phyloP scores from a whole-genome alignment of 2,113 vertebrate genomes.

The Numenius arquata region DNA sequence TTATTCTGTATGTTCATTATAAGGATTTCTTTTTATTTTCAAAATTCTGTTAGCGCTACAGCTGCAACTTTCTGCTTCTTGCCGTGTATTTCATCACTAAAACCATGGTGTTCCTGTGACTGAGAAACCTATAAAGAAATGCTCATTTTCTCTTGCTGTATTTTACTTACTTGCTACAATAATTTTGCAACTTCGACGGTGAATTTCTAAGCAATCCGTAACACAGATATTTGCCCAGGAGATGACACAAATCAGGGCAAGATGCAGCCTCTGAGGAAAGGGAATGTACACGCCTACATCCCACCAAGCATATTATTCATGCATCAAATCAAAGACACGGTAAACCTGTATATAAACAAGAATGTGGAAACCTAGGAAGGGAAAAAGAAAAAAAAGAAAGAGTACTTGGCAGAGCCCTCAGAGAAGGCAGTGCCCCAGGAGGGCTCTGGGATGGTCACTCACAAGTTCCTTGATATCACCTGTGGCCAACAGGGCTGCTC shows the following conservation, averaged over 20 bases:
- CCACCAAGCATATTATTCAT: neutral
- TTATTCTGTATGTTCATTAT: neutral
- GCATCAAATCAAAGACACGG: neutral
- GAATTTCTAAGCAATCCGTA: neutral
- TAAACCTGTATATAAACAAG: neutral
- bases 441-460: neutral
- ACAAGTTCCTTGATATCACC: neutral
- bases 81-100: neutral
- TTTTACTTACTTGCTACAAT: neutral
- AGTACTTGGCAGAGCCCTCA: neutral
- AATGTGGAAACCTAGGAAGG: neutral
- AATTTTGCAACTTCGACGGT: neutral
- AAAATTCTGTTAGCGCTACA: neutral
- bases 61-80: neutral
- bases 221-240: neutral
- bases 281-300: neutral
- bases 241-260: neutral
- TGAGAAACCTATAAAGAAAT: neutral
- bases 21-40: neutral
- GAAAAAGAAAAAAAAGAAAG: neutral
- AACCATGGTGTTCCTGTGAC: neutral
- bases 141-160: neutral
- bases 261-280: neutral
- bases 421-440: neutral
- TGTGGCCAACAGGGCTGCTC: neutral